Evolutionary conservation across 2,113 vertebrate genomes (phyloP).

Genomic region (Thalassoma bifasciatum): DNA sequence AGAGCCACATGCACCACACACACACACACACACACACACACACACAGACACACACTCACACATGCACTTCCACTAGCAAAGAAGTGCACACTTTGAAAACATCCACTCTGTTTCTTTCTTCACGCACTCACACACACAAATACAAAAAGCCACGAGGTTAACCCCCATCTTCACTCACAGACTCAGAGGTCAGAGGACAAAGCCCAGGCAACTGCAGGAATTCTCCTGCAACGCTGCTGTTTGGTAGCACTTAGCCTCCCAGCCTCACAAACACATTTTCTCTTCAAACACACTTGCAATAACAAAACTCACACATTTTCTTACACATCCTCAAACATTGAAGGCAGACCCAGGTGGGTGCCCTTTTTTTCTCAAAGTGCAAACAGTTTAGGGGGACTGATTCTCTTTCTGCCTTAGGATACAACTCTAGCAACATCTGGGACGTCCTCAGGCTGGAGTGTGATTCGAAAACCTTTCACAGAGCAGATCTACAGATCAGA

Average conservation of each 20-base stretch:
- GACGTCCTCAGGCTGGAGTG: neutral
- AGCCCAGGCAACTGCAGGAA: constrained; percentile 74
- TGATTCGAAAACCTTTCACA: neutral
- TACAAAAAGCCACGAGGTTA: constrained; percentile 70
- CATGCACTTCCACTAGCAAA: constrained; percentile 46
- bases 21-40: constrained; percentile 2
- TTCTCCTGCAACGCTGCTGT: constrained; percentile 67
- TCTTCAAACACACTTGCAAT: neutral
- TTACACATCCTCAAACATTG: neutral
- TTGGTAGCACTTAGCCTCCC: constrained; percentile 37
- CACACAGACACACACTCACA: neutral
- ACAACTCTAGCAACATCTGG: neutral
- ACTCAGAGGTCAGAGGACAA: constrained; percentile 76
- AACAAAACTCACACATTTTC: too few species aligned
- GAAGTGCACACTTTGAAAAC: constrained; percentile 59
- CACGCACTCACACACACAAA: constrained; percentile 54
- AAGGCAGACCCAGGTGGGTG: too few species aligned
- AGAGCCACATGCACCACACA: constrained; percentile 18
- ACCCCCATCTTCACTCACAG: constrained; percentile 69
- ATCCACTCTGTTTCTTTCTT: constrained; percentile 52
- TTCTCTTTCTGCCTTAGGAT: neutral
- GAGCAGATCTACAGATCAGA: too few species aligned
- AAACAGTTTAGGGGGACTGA: neutral
- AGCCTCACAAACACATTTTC: constrained; percentile 22
- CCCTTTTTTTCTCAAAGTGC: too few species aligned